Conservation (phyloP, 2,888 invertebrate species). For the Eristalinus aeneus region DNA sequence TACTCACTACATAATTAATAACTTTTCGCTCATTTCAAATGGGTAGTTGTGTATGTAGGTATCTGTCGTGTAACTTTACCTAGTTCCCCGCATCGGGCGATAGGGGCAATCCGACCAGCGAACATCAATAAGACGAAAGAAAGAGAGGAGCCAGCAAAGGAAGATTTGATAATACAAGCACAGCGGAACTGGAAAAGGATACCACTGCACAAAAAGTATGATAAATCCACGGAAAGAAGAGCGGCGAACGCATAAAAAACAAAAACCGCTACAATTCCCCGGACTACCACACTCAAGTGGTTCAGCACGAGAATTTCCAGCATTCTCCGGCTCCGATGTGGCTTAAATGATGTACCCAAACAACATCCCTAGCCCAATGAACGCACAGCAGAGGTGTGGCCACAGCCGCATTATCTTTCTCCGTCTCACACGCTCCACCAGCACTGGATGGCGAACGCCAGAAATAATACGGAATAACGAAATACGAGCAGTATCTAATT, state of each 20-base stretch:
- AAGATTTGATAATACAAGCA: slow-evolving; percentile 43
- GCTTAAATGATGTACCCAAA: slow-evolving; percentile 59
- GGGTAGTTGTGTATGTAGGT: neutral
- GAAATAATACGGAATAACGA: slow-evolving; percentile 51
- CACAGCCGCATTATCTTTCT: slow-evolving; percentile 65
- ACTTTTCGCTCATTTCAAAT: slow-evolving; percentile 21
- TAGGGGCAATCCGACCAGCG: neutral
- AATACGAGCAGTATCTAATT: slow-evolving; percentile 59
- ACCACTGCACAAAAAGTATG: slow-evolving; percentile 49
- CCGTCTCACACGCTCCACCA: slow-evolving; percentile 67
- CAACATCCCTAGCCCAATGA: slow-evolving; percentile 72
- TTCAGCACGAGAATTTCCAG: slow-evolving; percentile 1
- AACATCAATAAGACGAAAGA: neutral
- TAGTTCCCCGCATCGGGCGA: neutral
- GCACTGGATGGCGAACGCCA: slow-evolving; percentile 11
- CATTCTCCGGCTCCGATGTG: slow-evolving; percentile 54
- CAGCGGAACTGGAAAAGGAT: slow-evolving; percentile 52
- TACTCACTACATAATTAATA: slow-evolving; percentile 32
- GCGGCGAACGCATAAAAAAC: slow-evolving; percentile 14
- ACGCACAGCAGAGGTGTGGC: slow-evolving; percentile 73
- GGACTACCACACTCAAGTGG: slow-evolving; percentile 53
- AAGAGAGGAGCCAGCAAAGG: slow-evolving; percentile 9
- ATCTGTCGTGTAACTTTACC: neutral
- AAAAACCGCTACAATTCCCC: slow-evolving; percentile 25
- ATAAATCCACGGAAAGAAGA: slow-evolving; percentile 59